Conservation (phyloP, 2,113 vertebrate genomes). For the Gymnobelideus leadbeateri region DNA sequence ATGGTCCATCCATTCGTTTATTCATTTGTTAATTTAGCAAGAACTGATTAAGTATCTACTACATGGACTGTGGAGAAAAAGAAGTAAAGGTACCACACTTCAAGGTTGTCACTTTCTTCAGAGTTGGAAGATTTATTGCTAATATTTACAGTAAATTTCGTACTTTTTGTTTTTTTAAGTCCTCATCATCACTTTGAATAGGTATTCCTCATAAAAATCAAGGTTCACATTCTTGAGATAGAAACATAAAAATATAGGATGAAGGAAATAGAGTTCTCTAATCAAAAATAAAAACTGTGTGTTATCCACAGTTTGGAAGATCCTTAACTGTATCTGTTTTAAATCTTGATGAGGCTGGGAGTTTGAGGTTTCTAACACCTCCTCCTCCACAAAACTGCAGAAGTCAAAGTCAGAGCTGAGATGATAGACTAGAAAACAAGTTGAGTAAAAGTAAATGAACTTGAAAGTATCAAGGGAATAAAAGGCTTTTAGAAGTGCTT, state of each 20-base stretch:
- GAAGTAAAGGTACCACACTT: neutral
- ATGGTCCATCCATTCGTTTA: neutral
- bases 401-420: neutral
- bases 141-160: neutral
- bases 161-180: slow-evolving; percentile 33
- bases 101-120: neutral
- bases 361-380: slow-evolving; percentile 27
- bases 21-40: neutral
- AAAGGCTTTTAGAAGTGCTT: neutral
- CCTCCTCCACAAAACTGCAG: neutral
- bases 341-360: slow-evolving; percentile 1
- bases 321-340: slow-evolving; percentile 3
- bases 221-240: slow-evolving; percentile 32
- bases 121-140: slow-evolving; percentile 22
- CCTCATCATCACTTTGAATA: slow-evolving; percentile 19
- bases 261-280: slow-evolving; percentile 12
- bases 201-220: slow-evolving; percentile 15
- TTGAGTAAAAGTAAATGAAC: neutral
- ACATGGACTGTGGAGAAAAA: neutral
- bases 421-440: neutral
- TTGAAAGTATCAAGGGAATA: neutral
- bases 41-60: neutral
- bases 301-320: neutral
- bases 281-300: slow-evolving; percentile 18
- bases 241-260: neutral